Conservation (phyloP, 2,888 invertebrate genomes). For the Argyresthia goedartella region DNA sequence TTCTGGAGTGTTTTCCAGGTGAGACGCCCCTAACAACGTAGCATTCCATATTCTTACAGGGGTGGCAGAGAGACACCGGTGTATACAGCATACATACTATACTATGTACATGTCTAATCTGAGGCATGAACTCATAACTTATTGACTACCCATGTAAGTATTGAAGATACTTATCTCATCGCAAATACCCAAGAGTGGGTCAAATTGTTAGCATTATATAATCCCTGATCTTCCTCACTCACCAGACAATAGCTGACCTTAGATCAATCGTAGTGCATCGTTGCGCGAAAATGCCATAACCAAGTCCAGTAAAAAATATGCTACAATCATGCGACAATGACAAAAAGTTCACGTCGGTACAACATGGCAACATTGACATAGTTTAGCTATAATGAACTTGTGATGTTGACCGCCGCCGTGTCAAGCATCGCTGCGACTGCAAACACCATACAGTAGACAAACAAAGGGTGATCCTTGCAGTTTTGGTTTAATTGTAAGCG, state of each 20-base stretch:
- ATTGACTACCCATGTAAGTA: too few species aligned
- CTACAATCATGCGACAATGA: conserved; percentile 38
- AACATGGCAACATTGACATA: conserved; percentile 57
- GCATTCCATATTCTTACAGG: too few species aligned
- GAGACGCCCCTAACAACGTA: conserved; percentile 16
- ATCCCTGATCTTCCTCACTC: conserved; percentile 16
- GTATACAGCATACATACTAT: too few species aligned
- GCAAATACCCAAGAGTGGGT: too few species aligned
- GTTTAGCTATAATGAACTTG: neutral
- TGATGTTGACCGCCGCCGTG: conserved; percentile 14
- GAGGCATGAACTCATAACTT: too few species aligned
- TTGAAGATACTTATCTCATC: too few species aligned
- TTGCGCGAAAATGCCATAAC: conserved; percentile 57
- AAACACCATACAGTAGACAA: neutral
- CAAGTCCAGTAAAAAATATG: conserved; percentile 39
- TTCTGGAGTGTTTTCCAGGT: conserved; percentile 92
- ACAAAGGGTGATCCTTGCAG: neutral
- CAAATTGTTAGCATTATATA: too few species aligned
- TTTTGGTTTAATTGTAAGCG: too few species aligned
- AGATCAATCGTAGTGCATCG: conserved; percentile 58
- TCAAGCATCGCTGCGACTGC: conserved; percentile 26
- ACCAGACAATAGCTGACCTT: conserved; percentile 37
- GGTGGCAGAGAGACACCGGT: too few species aligned
- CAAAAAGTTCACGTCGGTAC: conserved; percentile 21
- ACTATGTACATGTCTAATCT: too few species aligned